Percentiles rank a stretch among this genome's conserved stretches.
Evolutionary conservation across 2,797 vertebrate species (phyloP).

Genomic region (Enteromius argenteus): DNA sequence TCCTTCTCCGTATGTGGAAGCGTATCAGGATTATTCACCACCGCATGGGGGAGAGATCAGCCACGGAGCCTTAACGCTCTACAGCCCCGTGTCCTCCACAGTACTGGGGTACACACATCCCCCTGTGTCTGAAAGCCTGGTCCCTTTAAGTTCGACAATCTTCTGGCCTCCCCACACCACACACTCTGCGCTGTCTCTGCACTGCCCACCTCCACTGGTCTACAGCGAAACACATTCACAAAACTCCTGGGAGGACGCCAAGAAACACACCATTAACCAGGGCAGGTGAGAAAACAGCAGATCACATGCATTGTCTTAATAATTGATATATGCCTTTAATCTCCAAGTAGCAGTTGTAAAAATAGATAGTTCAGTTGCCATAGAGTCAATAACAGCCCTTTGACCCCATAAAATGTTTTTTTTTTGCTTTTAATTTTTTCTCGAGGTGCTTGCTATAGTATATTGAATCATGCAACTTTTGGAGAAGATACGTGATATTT

Average conservation of each 20-base stretch:
- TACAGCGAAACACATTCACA: constrained; percentile 83
- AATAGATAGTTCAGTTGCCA: background rate
- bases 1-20: constrained; percentile 87
- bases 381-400: background rate
- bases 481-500: background rate
- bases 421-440: background rate
- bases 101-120: constrained; percentile 81
- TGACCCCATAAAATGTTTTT: background rate
- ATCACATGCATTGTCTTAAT: background rate
- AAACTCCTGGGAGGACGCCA: constrained; percentile 83
- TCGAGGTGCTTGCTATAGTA: background rate
- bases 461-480: background rate
- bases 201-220: constrained; percentile 84
- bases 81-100: constrained; percentile 73
- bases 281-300: constrained; percentile 78
- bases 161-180: constrained; percentile 84
- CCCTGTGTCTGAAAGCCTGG: constrained; percentile 73
- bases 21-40: constrained; percentile 79
- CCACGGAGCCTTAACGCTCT: constrained; percentile 81
- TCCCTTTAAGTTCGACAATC: constrained; percentile 76
- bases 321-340: background rate
- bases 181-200: constrained; percentile 79
- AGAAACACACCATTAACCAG: constrained; percentile 68
- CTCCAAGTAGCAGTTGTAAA: background rate
- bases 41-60: constrained; percentile 37